A percentile compares a stretch with the other conserved stretches of the same genome.
Conservation (phyloP, 2,113 vertebrate genomes). For the Neotragus pygmaeus region DNA sequence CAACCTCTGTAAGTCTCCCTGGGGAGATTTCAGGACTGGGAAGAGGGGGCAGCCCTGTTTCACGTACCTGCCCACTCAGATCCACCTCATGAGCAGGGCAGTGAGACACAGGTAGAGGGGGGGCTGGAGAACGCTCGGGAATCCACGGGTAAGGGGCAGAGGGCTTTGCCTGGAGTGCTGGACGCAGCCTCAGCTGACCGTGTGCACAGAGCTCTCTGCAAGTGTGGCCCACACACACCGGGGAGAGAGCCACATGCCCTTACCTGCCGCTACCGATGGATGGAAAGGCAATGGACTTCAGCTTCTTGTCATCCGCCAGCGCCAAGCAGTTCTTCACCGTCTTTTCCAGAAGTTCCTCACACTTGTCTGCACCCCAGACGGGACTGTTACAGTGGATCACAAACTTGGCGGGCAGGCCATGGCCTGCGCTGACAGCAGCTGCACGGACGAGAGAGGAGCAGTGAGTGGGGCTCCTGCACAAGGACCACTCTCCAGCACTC, state of each 20-base stretch:
- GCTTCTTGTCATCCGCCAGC: conserved; percentile 97
- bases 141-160: background rate
- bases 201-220: background rate
- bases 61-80: background rate
- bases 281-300: conserved; percentile 96
- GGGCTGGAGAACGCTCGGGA: background rate
- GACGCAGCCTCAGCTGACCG: background rate
- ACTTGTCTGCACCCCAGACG: conserved; percentile 94
- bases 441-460: conserved; percentile 43
- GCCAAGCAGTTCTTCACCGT: conserved; percentile 98
- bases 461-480: background rate
- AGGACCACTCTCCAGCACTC: accelerated
- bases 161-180: background rate
- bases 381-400: conserved; percentile 99
- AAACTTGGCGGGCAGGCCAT: conserved; percentile 94
- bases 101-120: background rate
- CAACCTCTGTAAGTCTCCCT: background rate
- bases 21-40: background rate
- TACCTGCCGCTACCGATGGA: conserved; percentile 98
- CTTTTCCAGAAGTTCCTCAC: conserved; percentile 97
- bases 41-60: background rate
- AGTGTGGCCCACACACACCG: accelerated
- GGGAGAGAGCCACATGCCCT: background rate
- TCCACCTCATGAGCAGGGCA: background rate
- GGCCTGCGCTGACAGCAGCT: conserved; percentile 92